phyloP scores from a whole-genome alignment of 37 sponge, comb jelly and placozoan genomes.

The Haliclona indistincta region DNA sequence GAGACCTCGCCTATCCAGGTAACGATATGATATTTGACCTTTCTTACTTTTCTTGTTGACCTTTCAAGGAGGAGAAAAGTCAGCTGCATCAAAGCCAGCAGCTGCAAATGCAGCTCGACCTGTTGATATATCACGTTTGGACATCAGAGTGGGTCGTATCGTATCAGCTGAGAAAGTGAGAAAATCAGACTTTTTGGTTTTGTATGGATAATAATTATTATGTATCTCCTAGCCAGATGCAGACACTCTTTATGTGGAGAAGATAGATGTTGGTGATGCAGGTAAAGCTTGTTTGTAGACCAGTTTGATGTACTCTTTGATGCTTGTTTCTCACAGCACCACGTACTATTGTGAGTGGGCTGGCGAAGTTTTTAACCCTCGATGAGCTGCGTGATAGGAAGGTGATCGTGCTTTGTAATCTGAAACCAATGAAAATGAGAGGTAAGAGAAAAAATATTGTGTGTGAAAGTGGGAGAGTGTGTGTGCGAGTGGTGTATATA shows the following conservation, averaged over 20 bases:
- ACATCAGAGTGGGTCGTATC: constrained; percentile 82
- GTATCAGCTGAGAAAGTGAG: constrained; percentile 72
- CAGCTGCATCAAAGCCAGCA: not conserved
- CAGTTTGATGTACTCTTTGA: too few relatives aligned
- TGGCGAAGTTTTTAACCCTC: constrained; percentile 65
- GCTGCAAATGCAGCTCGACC: constrained; percentile 38
- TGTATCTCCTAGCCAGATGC: constrained; percentile 85
- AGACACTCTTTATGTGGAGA: constrained; percentile 86
- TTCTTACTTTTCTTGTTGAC: too few relatives aligned
- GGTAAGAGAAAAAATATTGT: constrained; percentile 33
- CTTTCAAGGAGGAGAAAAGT: too few relatives aligned
- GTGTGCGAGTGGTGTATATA: too few relatives aligned
- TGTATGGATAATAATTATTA: not conserved
- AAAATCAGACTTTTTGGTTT: not conserved
- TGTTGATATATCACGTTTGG: constrained; percentile 83
- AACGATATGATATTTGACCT: constrained; percentile 32
- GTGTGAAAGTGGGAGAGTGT: too few relatives aligned
- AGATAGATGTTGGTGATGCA: constrained; percentile 80
- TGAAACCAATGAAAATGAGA: constrained; percentile 90
- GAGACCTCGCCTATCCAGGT: constrained; percentile 77
- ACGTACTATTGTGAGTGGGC: constrained; percentile 89
- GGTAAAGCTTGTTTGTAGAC: constrained; percentile 25
- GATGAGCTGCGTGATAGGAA: constrained; percentile 64
- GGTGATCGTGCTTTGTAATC: constrained; percentile 85
- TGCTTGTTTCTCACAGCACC: constrained; percentile 43